Percentiles rank a stretch among this genome's conserved stretches.
Conservation (phyloP, 1,140 invertebrate genomes). For the Homalodisca vitripennis region DNA sequence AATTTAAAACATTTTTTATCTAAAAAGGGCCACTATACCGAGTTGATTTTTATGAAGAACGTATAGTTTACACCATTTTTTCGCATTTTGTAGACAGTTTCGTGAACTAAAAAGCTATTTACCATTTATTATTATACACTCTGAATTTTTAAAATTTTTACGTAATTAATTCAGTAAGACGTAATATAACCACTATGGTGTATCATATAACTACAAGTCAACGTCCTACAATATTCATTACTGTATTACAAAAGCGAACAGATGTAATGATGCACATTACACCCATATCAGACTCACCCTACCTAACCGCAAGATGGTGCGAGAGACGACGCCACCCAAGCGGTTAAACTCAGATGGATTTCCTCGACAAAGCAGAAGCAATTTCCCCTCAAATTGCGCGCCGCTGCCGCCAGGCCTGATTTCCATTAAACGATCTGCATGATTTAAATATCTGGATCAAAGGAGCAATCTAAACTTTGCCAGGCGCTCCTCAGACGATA, state of each 20-base stretch:
- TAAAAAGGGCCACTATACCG: too few relatives aligned
- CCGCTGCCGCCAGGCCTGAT: constrained; percentile 6
- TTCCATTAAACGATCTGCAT: constrained; percentile 22
- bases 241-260: not conserved
- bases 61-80: too few relatives aligned
- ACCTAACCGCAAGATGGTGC: constrained; percentile 10
- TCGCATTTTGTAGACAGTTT: too few relatives aligned
- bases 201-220: not conserved
- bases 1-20: too few relatives aligned
- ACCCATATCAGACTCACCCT: not conserved
- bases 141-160: too few relatives aligned
- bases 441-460: constrained; percentile 15
- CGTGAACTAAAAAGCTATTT: too few relatives aligned
- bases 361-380: constrained; percentile 24
- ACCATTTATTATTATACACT: too few relatives aligned
- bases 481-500: too few relatives aligned
- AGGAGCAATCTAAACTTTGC: constrained; percentile 20
- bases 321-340: not conserved
- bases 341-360: not conserved
- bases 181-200: not conserved
- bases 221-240: not conserved
- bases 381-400: not conserved
- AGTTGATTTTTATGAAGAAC: too few relatives aligned
- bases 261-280: not conserved
- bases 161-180: too few relatives aligned